phyloP scores from a whole-genome alignment of 2,888 invertebrate genomes.

The Heliconius ismenius region DNA sequence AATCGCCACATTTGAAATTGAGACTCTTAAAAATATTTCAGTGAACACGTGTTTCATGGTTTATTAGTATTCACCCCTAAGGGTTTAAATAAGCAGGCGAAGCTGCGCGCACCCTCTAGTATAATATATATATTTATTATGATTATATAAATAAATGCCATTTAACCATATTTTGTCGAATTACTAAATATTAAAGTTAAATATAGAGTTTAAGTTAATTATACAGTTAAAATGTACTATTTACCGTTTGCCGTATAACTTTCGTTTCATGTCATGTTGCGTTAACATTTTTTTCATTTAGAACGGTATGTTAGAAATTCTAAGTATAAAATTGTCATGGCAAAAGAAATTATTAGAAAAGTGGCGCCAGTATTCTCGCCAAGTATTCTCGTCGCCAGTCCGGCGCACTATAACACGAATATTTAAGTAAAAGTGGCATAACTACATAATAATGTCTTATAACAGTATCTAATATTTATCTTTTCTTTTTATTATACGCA shows the following conservation, averaged over 20 bases:
- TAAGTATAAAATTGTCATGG: slow-evolving; percentile 35
- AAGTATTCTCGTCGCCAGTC: slow-evolving; percentile 32
- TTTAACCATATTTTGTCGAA: not conserved
- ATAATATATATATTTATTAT: not conserved
- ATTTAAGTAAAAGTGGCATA: slow-evolving; percentile 41
- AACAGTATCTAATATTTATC: slow-evolving; percentile 33
- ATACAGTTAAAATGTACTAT: not conserved
- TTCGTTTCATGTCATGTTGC: slow-evolving; percentile 32
- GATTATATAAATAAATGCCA: not conserved
- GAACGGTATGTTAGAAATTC: slow-evolving; percentile 36
- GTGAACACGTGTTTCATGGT: too few relatives aligned
- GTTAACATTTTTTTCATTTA: slow-evolving; percentile 31
- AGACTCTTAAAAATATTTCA: too few relatives aligned
- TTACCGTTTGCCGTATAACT: slow-evolving; percentile 19
- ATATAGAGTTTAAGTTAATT: not conserved
- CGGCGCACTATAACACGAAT: slow-evolving; percentile 30
- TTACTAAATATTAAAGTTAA: slow-evolving; percentile 4
- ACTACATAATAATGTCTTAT: slow-evolving; percentile 42
- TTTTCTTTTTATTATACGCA: slow-evolving; percentile 27
- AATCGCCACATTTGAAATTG: too few relatives aligned
- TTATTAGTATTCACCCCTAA: too few relatives aligned
- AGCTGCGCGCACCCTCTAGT: too few relatives aligned
- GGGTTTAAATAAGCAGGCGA: too few relatives aligned
- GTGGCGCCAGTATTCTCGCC: slow-evolving; percentile 36
- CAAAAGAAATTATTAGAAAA: slow-evolving; percentile 32